phyloP scores from a whole-genome alignment of 2,888 invertebrate genomes.

The Didymodactylos carnosus region DNA sequence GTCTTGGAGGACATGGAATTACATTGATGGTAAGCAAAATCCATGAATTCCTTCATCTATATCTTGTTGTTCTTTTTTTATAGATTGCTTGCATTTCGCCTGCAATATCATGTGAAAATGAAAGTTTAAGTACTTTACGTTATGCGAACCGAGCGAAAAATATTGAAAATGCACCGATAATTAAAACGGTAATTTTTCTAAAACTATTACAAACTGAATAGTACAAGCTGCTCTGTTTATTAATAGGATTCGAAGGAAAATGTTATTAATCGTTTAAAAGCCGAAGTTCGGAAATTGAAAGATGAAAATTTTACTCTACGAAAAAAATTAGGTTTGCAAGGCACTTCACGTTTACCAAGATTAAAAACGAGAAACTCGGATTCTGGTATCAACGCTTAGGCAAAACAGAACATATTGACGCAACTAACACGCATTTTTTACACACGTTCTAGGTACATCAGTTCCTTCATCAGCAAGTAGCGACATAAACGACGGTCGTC shows the following conservation, averaged over 20 bases:
- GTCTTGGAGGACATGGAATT: slow-evolving; percentile 75
- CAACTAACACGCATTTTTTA: neutral
- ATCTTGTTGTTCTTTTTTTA: slow-evolving; percentile 19
- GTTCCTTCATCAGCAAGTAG: neutral
- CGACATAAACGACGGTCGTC: neutral
- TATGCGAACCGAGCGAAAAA: slow-evolving; percentile 78
- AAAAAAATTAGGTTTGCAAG: slow-evolving; percentile 35
- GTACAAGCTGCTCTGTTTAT: slow-evolving; percentile 35
- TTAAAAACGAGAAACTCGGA: neutral
- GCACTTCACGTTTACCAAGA: neutral
- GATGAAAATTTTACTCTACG: slow-evolving; percentile 70
- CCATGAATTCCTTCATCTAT: neutral
- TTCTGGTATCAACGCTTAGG: too few species aligned
- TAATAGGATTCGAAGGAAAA: slow-evolving; percentile 83
- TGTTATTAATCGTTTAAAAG: slow-evolving; percentile 62
- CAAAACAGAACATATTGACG: neutral
- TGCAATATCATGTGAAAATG: slow-evolving; percentile 59
- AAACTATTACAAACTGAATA: neutral
- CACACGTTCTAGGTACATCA: too few species aligned
- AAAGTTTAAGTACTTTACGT: slow-evolving; percentile 69
- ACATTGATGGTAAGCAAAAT: slow-evolving; percentile 56
- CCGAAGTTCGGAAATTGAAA: slow-evolving; percentile 62
- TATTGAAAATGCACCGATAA: slow-evolving; percentile 72
- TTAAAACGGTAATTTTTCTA: slow-evolving; percentile 62
- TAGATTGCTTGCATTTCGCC: slow-evolving; percentile 86